Base-by-base conservation (phyloP, 2,888 invertebrate genomes). In the Therioaphis trifolii region DNA sequence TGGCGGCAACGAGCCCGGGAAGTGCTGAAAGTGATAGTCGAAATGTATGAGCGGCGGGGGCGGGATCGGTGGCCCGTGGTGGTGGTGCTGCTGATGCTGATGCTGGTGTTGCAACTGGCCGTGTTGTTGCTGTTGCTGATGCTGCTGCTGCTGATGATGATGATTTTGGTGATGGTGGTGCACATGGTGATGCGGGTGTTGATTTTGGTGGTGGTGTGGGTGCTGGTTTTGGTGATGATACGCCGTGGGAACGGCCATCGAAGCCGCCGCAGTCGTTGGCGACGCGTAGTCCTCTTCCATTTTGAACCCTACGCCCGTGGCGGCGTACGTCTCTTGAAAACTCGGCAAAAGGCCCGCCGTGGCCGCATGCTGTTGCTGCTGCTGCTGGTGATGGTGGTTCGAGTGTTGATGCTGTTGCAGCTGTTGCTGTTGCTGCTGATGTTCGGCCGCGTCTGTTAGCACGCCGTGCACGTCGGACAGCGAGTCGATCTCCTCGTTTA, bases 211-310 rank as follows among this genome's bases (percentile, higher is more conserved):
- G 0, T 86, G 87, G 0, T 79, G 86, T 27, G 86, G 87, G 1
- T 84, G 78, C 0, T 66, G 85, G 0, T 68, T 84, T 9, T 85
- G 86, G 29, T 85, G 86, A 27, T 88, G 87, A 77, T 88, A n/a
- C 27, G 75, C 88, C 43, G 88, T 85, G 0, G 87, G 79, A 27
- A 86, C 84, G 40, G 87, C 77, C 77, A 88, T 88, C 14, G 88
- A 88, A 12, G 87, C 66, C 84, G 87, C 76, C 55, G 69, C 29
- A 11, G 58, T 49, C 29, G 77, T 21, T 76, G 85, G 52, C 71
- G 85, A 52, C 68, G 84, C 46, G 88, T 94, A 94, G 87, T 95
- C 95, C 88, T 95, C 95, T 88, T 95, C 95, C 95, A 95, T 95
- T 89, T 95, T 95, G 87, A 94, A 92, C 46, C 93, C 93, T 87